Percentiles rank a stretch among this genome's conserved stretches.
These are phyloP conservation scores for Cephus pulcher DNA, from an alignment of 2,888 invertebrate species.

Conservation along the genomic window DNA sequence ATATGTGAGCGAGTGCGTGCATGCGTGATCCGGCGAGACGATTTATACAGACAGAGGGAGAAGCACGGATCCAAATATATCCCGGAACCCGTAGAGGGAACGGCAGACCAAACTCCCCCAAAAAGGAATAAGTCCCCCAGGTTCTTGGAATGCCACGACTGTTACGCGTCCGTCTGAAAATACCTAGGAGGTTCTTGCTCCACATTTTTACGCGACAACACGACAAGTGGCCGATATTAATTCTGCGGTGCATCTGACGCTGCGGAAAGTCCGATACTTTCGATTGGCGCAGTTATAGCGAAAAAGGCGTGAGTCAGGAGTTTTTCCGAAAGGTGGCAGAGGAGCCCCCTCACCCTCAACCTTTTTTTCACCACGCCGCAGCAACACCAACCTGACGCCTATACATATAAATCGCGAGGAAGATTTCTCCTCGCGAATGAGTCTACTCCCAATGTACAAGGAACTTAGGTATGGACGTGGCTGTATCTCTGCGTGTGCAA, in stretches of 20 bases:
- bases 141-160: constrained; percentile 47
- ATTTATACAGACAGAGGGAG: constrained; percentile 13
- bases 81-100: constrained; percentile 32
- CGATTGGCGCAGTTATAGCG: background rate
- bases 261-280: constrained; percentile 6
- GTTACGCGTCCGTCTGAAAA: constrained; percentile 41
- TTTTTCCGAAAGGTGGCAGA: background rate
- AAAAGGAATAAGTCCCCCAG: constrained; percentile 42
- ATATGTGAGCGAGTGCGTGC: background rate
- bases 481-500: background rate
- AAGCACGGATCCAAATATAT: constrained; percentile 41
- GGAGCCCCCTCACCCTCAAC: background rate
- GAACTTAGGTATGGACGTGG: accelerated
- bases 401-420: background rate
- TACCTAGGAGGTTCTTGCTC: constrained; percentile 45
- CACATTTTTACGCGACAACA: constrained; percentile 40
- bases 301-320: background rate
- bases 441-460: background rate
- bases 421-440: background rate
- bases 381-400: background rate
- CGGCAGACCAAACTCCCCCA: constrained; percentile 42
- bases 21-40: constrained; percentile 21
- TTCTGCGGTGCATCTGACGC: constrained; percentile 3
- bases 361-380: background rate
- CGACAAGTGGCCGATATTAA: constrained; percentile 4